phyloP scores from a whole-genome alignment of 2,797 vertebrate genomes.

The Perodicticus potto region DNA sequence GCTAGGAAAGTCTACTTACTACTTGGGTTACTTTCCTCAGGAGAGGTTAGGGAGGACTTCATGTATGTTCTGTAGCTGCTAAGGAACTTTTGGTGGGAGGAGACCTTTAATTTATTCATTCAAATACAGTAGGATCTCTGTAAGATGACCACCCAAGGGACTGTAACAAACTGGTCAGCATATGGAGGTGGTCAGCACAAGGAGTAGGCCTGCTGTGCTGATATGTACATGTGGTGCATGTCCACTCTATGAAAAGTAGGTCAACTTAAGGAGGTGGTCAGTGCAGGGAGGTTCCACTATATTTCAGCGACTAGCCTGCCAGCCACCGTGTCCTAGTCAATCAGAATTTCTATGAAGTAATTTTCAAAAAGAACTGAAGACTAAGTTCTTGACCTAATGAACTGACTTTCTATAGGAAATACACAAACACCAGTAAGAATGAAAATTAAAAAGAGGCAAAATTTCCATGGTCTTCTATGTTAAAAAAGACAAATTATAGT shows the following conservation, averaged over 20 bases:
- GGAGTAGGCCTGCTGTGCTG: no score
- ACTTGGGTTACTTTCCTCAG: not conserved
- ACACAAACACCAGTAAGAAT: not conserved
- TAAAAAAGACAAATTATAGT: not conserved
- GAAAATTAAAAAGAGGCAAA: not conserved
- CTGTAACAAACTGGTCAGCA: no score
- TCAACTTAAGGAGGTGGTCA: no score
- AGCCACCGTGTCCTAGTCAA: not conserved
- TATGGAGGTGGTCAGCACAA: no score
- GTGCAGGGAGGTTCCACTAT: no score
- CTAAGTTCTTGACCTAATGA: not conserved
- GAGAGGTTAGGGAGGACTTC: not conserved
- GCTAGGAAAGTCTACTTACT: not conserved
- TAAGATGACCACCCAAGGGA: no score
- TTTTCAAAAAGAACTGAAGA: not conserved
- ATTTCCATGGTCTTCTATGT: not conserved
- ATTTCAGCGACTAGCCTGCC: not conserved
- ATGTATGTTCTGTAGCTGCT: not conserved
- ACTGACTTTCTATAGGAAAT: not conserved
- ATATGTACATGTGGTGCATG: no score
- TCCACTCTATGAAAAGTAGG: no score
- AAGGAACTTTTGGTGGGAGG: not conserved
- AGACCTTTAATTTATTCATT: not conserved
- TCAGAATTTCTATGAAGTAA: not conserved
- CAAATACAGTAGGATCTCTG: not conserved